These are phyloP conservation scores for Aphaenogaster ashmeadi DNA, from an alignment of 1,140 invertebrate genomes.

Conservation along the genomic window DNA sequence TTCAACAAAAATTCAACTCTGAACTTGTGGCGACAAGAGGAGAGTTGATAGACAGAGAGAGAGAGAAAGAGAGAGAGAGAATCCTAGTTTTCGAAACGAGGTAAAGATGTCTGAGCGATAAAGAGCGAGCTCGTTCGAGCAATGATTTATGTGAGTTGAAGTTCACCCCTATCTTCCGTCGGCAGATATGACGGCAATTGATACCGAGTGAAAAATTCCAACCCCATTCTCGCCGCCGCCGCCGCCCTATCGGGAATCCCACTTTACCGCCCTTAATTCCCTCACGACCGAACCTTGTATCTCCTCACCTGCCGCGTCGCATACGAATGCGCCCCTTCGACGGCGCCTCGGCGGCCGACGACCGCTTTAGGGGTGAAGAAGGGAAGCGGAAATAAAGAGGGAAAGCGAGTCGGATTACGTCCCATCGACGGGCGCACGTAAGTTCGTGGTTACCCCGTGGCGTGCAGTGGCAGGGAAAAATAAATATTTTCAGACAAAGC, in stretches of 20 bases:
- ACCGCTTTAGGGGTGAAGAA: constrained; percentile 10
- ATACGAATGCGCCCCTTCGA: constrained; percentile 61
- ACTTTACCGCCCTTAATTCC: constrained; percentile 45
- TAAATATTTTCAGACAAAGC: not conserved
- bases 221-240: constrained; percentile 3
- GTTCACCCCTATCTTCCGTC: constrained; percentile 12
- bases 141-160: constrained; percentile 3
- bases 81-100: not conserved
- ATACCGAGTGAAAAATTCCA: constrained; percentile 56
- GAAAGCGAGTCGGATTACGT: constrained; percentile 26
- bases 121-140: not conserved
- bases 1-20: not conserved
- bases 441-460: constrained; percentile 6
- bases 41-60: no score
- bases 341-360: not conserved
- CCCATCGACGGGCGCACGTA: constrained; percentile 18
- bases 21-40: not conserved
- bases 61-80: not conserved
- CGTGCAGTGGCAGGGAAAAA: not conserved
- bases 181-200: constrained; percentile 33
- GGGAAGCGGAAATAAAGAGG: constrained; percentile 19
- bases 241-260: constrained; percentile 5
- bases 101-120: not conserved
- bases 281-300: constrained; percentile 41
- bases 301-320: constrained; percentile 53